Evolutionary conservation across 2,797 vertebrate species (phyloP), one percentile per base, ranked within the genome.

Genomic region (Nothura maculosa): DNA sequence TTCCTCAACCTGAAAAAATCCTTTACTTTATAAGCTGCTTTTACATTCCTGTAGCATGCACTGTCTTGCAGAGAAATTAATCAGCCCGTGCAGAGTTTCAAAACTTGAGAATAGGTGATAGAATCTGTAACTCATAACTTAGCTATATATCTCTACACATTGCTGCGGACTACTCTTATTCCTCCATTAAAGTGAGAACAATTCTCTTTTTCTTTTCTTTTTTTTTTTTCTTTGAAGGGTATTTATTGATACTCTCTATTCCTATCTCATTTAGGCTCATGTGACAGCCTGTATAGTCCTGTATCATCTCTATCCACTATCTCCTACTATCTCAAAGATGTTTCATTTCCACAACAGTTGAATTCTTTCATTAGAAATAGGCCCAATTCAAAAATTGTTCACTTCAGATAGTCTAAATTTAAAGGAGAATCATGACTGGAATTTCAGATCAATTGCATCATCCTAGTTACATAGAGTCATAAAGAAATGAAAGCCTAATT

Each of bases 361-460:
- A 84, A 92, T 57, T 88, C 24, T 77, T 9, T 15, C 12, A 18
- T 52, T 70, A 67, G 36, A 86, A 90, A 88, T 2, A 76, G 60
- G 8, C 38, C 16, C 4, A 1, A 76, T 67, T 79, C 10, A 43
- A 88, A 93, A 62, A 5, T 2, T 4, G 10, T 87, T 92, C 58
- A 45, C 32, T 86, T 88, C 12, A 79, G 60, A 81, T 6, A 69
- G n/a, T 5, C 9, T 81, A 84, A 66, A 93, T 84, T 76, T 81
- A 60, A 88, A 38, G 27, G 74, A 86, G 67, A 84, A 63, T 79
- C 30, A 60, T 60, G 30, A 63, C 55, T 28, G 27, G 50, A 76
- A 90, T 86, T 92, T 90, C 60, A 90, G 68, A 90, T 38, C 74
- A 93, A 50, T 60, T 93, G 80, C 17, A 90, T 16, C 11, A 86